Base-by-base conservation (phyloP, 2,797 vertebrate genomes). In the Huso huso region DNA sequence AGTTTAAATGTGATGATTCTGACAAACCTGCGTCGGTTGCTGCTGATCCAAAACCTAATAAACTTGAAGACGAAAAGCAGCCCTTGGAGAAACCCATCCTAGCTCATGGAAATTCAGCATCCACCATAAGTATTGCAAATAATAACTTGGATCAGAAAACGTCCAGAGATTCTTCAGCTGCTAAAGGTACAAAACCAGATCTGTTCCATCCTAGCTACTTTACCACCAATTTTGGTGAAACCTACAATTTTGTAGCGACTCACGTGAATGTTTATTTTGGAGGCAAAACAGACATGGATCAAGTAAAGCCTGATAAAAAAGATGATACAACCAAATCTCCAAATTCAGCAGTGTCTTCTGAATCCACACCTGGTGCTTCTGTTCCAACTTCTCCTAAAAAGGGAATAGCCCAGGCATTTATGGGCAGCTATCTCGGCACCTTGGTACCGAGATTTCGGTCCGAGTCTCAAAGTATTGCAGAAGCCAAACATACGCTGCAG, bases 261-360 rank as follows among this genome's bases (percentile, higher is more conserved):
- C 95, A 98, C 72, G 91, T 99, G 74, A 97, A 97, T 77, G 83
- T 84, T 23, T 98, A 99, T 73, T 99, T 98, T 76, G 81, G 70
- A 66, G 84, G 69, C 71, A 76, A 71, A 64, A 75, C 74, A 72
- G 85, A 78, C 67, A 83, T 90, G 82, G 83, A 88, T 76, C 81
- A 85, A 66, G 76, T 79, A 69, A 89, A 82, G 63, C 79, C 78
- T 67, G 73, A 57, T 48, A 76, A 63, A 51, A 71, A 82, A 70
- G 15, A 65, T 69, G 69, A 57, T 68, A 66, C 13, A 69, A 8
- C 71, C 13, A 60, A 15, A 23, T 37, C 74, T 3, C 75, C 81
- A 49, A 73, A 77, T 65, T 86, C 83, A 74, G 63, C 78, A 69
- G 52, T 59, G 48, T 48, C 67, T 64, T 11, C 76, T 53, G 70